Percentiles rank a stretch among this genome's conserved stretches.
These are phyloP conservation scores for Diarsia brunnea DNA, from an alignment of 2,888 invertebrate species.

Conservation along the genomic window DNA sequence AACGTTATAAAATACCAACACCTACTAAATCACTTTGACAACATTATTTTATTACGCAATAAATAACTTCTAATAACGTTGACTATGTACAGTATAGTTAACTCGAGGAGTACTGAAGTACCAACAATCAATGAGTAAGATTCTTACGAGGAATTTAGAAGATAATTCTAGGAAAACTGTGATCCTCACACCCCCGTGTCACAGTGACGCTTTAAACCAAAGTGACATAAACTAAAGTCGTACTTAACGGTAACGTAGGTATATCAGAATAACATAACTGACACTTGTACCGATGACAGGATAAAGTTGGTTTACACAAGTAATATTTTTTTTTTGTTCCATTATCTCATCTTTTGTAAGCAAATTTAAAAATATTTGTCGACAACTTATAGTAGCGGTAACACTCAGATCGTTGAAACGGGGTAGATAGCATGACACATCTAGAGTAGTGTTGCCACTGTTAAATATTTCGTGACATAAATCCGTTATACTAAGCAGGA, in stretches of 20 bases:
- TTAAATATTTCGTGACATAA: conserved; percentile 34
- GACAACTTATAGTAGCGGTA: conserved; percentile 39
- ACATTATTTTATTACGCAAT: conserved; percentile 51
- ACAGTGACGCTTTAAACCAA: not conserved
- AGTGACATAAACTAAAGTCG: not conserved
- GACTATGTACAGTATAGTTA: conserved; percentile 41
- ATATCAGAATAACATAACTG: not conserved
- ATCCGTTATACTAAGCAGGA: conserved; percentile 22
- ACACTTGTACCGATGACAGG: not conserved
- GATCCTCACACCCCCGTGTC: not conserved
- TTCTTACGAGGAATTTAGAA: not conserved
- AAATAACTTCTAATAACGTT: conserved; percentile 53
- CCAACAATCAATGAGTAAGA: not conserved
- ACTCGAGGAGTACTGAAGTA: conserved; percentile 27
- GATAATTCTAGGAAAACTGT: not conserved
- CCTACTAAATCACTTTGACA: conserved; percentile 52
- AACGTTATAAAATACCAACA: conserved; percentile 51
- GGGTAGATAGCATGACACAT: conserved; percentile 22
- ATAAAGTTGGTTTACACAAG: not conserved
- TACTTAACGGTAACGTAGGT: no score
- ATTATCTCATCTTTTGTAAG: not conserved
- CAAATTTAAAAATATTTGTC: not conserved
- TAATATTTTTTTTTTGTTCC: not conserved
- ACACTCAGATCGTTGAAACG: conserved; percentile 25
- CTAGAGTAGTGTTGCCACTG: conserved; percentile 24